Percentiles rank a stretch among this genome's conserved stretches.
These are phyloP conservation scores for Ursus arctos DNA, from an alignment of 2,113 vertebrate species.

Conservation along the genomic window DNA sequence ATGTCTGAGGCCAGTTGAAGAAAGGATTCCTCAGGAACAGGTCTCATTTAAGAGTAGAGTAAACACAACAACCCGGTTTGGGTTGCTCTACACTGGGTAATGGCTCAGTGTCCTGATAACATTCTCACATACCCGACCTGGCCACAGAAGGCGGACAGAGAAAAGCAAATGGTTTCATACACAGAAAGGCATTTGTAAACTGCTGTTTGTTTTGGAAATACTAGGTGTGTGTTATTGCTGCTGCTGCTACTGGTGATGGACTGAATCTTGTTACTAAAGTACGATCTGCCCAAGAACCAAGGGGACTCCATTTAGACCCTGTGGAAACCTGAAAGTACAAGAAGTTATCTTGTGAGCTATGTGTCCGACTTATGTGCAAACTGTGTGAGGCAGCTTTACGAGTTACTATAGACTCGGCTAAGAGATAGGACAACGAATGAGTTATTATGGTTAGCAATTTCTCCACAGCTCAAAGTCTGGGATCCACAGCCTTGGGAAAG, in stretches of 20 bases:
- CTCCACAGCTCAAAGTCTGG: neutral
- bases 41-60: neutral
- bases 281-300: constrained; percentile 10
- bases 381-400: neutral
- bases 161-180: neutral
- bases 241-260: neutral
- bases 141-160: neutral
- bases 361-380: neutral
- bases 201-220: constrained; percentile 12
- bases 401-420: neutral
- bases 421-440: neutral
- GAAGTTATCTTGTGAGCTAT: neutral
- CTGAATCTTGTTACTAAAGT: neutral
- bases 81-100: neutral
- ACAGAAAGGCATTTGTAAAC: neutral
- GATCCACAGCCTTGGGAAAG: neutral
- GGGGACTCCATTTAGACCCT: neutral
- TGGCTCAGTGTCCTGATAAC: neutral
- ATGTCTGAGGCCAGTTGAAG: neutral
- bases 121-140: neutral
- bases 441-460: neutral
- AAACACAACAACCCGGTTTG: neutral
- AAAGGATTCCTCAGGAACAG: neutral
- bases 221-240: neutral
- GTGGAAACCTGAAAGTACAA: neutral